Percentiles rank a stretch among this genome's conserved stretches.
phyloP scores from a whole-genome alignment of 2,113 vertebrate genomes.

The Tupaia tana region DNA sequence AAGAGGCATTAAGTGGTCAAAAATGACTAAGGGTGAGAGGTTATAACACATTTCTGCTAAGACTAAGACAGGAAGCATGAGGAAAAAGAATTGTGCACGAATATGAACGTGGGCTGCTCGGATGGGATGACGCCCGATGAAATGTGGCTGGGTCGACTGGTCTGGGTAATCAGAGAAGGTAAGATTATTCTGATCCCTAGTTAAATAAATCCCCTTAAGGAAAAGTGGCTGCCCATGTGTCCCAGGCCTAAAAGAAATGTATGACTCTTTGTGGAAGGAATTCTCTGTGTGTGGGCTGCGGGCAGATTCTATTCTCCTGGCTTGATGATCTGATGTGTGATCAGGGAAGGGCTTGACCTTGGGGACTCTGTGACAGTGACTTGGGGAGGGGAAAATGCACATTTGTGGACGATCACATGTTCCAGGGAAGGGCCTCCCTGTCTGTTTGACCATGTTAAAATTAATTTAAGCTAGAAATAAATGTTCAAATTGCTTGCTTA shows the following conservation, averaged over 20 bases:
- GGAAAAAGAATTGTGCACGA: neutral
- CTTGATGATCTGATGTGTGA: neutral
- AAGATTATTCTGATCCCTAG: neutral
- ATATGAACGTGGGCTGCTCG: neutral
- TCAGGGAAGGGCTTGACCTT: neutral
- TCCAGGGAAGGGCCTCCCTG: neutral
- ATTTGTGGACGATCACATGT: neutral
- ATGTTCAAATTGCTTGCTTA: neutral
- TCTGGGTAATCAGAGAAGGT: slow-evolving; percentile 42
- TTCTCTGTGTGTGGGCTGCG: neutral
- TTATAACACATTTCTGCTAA: neutral
- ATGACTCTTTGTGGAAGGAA: slow-evolving; percentile 61
- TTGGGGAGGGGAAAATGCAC: neutral
- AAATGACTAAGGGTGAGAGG: neutral
- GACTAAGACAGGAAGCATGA: neutral
- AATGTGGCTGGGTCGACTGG: neutral
- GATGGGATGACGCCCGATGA: neutral
- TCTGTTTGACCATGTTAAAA: neutral
- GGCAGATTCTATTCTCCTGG: neutral
- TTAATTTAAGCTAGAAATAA: neutral
- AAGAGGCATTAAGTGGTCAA: slow-evolving; percentile 23
- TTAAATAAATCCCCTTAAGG: neutral
- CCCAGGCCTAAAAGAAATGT: slow-evolving; percentile 44
- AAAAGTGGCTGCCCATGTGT: slow-evolving; percentile 1
- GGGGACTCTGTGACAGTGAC: neutral